A percentile compares a stretch with the other conserved stretches of the same genome.
These are phyloP conservation scores for Poecilia wingei DNA, from an alignment of 2,797 vertebrate genomes.

Conservation along the genomic window DNA sequence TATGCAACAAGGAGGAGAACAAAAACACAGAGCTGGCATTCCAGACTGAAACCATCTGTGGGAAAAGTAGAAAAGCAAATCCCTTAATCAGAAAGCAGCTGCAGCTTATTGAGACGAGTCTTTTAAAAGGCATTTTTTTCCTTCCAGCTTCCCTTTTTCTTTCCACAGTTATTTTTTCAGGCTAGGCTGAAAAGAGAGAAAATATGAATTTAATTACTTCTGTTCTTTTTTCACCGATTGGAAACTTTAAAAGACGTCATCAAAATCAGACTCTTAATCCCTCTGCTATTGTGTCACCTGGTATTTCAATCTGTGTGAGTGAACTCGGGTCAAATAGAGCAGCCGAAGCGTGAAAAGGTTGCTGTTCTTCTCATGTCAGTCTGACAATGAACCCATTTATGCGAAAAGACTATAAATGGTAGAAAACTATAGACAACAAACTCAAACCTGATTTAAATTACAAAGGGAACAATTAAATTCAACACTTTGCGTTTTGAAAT, in stretches of 20 bases:
- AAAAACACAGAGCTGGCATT: background rate
- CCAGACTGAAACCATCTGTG: conserved; percentile 41
- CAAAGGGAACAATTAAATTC: background rate
- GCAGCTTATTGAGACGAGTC: conserved; percentile 25
- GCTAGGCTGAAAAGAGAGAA: conserved; percentile 12
- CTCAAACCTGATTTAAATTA: conserved; percentile 24
- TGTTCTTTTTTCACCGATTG: conserved; percentile 38
- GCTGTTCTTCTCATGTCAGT: conserved; percentile 53
- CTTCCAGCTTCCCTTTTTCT: conserved; percentile 24
- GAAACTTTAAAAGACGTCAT: conserved; percentile 30
- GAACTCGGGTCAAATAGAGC: conserved; percentile 42
- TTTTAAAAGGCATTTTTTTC: conserved; percentile 29
- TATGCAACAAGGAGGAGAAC: background rate
- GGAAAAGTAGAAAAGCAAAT: conserved; percentile 56
- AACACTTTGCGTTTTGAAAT: background rate
- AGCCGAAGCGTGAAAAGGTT: conserved; percentile 42
- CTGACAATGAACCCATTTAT: conserved; percentile 26
- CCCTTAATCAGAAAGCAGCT: conserved; percentile 44
- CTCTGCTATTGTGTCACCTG: conserved; percentile 49
- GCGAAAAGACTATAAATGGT: conserved; percentile 17
- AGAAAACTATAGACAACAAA: conserved; percentile 8
- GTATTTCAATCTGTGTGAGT: conserved; percentile 66
- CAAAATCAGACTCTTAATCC: conserved; percentile 50
- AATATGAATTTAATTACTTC: conserved; percentile 31
- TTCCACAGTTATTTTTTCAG: background rate